Evolutionary conservation across 1,140 invertebrate genomes (phyloP).

Genomic region (Mycetomoellerius zeteki): DNA sequence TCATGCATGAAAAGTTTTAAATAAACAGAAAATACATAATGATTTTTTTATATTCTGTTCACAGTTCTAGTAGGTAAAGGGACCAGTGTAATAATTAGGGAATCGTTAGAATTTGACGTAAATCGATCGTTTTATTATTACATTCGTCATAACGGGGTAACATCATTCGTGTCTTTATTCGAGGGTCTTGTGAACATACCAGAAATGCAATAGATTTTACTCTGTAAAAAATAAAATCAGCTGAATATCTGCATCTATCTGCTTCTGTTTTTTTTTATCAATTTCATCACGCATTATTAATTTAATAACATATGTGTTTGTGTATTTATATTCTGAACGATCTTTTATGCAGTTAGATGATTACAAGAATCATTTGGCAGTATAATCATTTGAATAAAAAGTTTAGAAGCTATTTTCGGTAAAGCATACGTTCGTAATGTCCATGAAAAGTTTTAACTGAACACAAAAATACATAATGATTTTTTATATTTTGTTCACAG

Average conservation of each 20-base stretch:
- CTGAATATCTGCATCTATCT: neutral
- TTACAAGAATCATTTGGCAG: too few relatives aligned
- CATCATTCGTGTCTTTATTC: conserved; percentile 23
- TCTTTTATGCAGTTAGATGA: too few relatives aligned
- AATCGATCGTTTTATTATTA: conserved; percentile 33
- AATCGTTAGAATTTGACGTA: neutral
- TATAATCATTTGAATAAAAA: too few relatives aligned
- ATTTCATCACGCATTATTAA: neutral
- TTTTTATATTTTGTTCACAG: too few relatives aligned
- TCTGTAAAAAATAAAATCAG: neutral
- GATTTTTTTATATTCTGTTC: neutral
- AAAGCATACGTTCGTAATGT: too few relatives aligned
- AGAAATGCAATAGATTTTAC: neutral
- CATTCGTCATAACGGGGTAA: neutral
- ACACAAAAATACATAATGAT: too few relatives aligned
- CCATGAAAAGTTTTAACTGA: too few relatives aligned
- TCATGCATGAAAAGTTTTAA: neutral
- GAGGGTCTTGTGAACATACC: neutral
- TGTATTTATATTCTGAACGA: too few relatives aligned
- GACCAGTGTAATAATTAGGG: too few relatives aligned
- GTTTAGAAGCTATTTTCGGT: too few relatives aligned
- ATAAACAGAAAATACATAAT: neutral
- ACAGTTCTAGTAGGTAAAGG: neutral
- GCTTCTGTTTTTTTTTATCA: neutral
- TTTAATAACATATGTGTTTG: neutral